These are phyloP conservation scores for Knipowitschia caucasica DNA, from an alignment of 2,797 vertebrate species.

Conservation along the genomic window DNA sequence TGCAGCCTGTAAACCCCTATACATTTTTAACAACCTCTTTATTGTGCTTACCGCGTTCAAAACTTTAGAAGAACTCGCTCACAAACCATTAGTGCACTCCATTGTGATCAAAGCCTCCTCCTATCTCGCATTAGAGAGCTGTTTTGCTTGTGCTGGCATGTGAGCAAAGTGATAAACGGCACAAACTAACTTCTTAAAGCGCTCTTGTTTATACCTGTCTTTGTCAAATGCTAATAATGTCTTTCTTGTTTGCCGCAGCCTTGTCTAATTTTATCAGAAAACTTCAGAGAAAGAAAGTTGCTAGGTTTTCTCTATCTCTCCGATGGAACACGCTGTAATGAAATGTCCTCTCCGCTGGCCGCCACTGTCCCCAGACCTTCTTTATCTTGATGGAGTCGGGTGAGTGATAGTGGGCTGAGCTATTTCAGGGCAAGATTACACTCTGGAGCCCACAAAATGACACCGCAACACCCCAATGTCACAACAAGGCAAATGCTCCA, in stretches of 20 bases:
- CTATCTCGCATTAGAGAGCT: conserved; percentile 1
- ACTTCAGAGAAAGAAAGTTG: conserved; percentile 36
- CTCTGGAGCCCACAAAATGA: conserved; percentile 15
- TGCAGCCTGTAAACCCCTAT: not conserved
- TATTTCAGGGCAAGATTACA: conserved; percentile 37
- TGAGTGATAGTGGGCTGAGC: conserved; percentile 51
- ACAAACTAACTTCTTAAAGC: not conserved
- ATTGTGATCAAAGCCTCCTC: not conserved
- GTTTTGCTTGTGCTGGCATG: not conserved
- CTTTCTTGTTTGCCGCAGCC: not conserved
- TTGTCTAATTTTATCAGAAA: conserved; percentile 12
- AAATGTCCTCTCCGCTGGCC: conserved; percentile 34
- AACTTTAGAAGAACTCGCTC: not conserved
- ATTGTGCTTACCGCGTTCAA: not conserved
- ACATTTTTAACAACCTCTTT: not conserved
- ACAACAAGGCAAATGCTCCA: conserved; percentile 43
- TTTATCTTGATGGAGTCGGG: conserved; percentile 44
- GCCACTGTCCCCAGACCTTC: conserved; percentile 18
- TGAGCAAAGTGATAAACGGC: conserved; percentile 5
- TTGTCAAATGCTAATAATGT: conserved; percentile 1
- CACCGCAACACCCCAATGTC: conserved; percentile 31
- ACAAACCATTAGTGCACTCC: not conserved
- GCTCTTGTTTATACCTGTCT: not conserved
- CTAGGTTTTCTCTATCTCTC: conserved; percentile 37
- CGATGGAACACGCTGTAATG: conserved; percentile 51